Conservation (phyloP, 2,113 vertebrate species). For the Galbula dea region DNA sequence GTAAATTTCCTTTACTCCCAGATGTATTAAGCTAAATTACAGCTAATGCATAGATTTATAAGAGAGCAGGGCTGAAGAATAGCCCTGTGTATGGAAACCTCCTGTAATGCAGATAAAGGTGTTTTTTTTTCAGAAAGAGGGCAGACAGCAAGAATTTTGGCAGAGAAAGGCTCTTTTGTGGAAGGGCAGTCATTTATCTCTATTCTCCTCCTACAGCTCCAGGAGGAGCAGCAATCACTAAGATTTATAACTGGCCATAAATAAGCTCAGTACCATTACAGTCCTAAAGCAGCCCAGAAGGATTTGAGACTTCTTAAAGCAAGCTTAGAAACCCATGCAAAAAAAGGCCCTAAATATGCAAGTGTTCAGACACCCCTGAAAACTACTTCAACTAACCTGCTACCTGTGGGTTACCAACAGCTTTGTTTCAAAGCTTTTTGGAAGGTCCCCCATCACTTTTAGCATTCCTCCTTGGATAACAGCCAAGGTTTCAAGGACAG, state of each 20-base stretch:
- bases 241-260: constrained; percentile 14
- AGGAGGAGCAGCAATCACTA: neutral
- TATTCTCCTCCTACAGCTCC: neutral
- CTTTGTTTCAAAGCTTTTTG: constrained; percentile 38
- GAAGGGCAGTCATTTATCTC: neutral
- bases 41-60: neutral
- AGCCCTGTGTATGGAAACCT: constrained; percentile 27
- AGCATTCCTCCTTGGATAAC: neutral
- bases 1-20: neutral
- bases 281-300: neutral
- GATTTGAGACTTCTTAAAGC: neutral
- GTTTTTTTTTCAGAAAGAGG: neutral
- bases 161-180: constrained; percentile 17
- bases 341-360: neutral
- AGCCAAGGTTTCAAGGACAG: constrained; percentile 57
- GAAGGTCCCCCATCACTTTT: neutral
- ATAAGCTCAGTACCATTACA: neutral
- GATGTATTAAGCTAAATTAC: neutral
- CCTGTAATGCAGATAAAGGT: neutral
- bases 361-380: neutral
- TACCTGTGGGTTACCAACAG: neutral
- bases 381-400: neutral
- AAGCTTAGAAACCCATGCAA: neutral
- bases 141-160: neutral
- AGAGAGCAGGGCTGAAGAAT: neutral